Evolutionary conservation across 2,888 invertebrate genomes (phyloP).

Genomic region (Diarsia brunnea): DNA sequence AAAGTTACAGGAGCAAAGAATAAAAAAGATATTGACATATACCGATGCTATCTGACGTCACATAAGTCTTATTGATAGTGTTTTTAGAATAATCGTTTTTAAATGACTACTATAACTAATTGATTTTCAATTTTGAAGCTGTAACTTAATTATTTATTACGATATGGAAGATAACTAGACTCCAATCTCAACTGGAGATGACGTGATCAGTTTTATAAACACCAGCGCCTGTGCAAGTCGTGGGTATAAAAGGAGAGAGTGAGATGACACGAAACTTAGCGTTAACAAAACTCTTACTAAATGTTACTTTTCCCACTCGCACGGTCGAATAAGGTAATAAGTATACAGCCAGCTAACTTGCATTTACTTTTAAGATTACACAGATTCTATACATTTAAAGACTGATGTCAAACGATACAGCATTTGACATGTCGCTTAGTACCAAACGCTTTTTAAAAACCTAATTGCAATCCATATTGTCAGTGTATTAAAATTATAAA

Average conservation of each 20-base stretch:
- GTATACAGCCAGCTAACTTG: too few relatives aligned
- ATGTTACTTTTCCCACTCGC: not conserved
- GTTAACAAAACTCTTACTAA: not conserved
- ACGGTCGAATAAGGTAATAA: too few relatives aligned
- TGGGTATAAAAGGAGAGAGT: not conserved
- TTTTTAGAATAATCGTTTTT: not conserved
- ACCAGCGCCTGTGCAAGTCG: not conserved
- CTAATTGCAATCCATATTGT: too few relatives aligned
- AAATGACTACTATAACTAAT: too few relatives aligned
- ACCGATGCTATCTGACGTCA: not conserved
- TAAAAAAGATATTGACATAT: too few relatives aligned
- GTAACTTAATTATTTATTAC: not conserved
- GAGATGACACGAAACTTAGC: not conserved
- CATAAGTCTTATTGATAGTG: not conserved
- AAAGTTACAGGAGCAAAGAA: too few relatives aligned
- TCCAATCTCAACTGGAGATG: not conserved
- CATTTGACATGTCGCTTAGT: too few relatives aligned
- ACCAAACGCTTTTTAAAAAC: too few relatives aligned
- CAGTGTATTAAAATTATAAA: too few relatives aligned
- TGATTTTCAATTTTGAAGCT: not conserved
- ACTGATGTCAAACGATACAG: too few relatives aligned
- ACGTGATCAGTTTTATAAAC: not conserved
- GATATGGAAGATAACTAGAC: not conserved
- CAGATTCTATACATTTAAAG: too few relatives aligned
- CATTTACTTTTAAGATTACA: too few relatives aligned